A percentile compares a stretch with the other conserved stretches of the same genome.
Evolutionary conservation across 1,140 invertebrate genomes (phyloP).

Genomic region (Cyclargus thomasi): DNA sequence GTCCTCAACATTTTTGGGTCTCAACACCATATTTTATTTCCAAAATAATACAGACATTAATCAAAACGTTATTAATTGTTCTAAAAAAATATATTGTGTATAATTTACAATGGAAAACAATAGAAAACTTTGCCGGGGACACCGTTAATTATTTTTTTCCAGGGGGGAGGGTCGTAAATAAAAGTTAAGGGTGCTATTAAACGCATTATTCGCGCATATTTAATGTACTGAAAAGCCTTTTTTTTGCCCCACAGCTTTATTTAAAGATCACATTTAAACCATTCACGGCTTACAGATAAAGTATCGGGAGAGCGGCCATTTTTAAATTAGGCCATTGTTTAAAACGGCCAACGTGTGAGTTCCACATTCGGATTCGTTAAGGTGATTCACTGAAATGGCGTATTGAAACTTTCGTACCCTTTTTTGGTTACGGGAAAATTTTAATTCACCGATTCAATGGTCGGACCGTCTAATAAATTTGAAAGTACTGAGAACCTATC

Average conservation of each 20-base stretch:
- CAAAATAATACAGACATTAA: conserved; percentile 18
- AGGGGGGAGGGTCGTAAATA: conserved; percentile 58
- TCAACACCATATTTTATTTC: conserved; percentile 8
- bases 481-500: too few species aligned
- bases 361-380: conserved; percentile 10
- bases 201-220: conserved; percentile 71
- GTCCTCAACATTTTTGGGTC: neutral
- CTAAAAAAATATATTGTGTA: conserved; percentile 22
- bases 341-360: conserved; percentile 11
- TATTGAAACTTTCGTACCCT: conserved; percentile 14
- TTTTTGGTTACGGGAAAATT: conserved; percentile 4
- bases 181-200: conserved; percentile 72
- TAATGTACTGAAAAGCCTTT: conserved; percentile 71
- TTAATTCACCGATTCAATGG: conserved; percentile 4
- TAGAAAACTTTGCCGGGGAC: conserved; percentile 52
- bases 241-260: conserved; percentile 62
- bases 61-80: conserved; percentile 14
- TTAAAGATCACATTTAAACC: conserved; percentile 56
- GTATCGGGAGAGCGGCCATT: conserved; percentile 3
- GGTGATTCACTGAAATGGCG: conserved; percentile 12
- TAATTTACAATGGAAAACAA: conserved; percentile 49
- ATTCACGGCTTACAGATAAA: conserved; percentile 14
- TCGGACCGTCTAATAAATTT: neutral
- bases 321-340: conserved; percentile 15
- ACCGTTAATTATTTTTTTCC: conserved; percentile 67